Evolutionary conservation across 53 echinoderm and acorn worm genomes (phyloP).

Genomic region (Paracentrotus lividus): DNA sequence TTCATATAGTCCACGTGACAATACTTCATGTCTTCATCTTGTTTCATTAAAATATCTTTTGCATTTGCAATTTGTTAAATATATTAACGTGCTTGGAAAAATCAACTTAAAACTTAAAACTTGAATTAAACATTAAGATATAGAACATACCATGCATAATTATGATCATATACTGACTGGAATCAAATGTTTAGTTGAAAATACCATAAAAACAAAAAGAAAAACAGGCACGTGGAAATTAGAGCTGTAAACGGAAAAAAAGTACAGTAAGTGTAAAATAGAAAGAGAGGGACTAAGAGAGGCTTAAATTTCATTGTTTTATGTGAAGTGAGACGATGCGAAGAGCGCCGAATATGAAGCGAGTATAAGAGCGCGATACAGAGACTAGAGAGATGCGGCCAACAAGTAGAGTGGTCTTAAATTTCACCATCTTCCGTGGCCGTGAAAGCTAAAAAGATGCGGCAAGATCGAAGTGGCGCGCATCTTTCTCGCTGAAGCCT

Average conservation of each 20-base stretch:
- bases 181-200: no score
- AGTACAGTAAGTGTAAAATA: neutral
- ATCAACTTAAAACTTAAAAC: no score
- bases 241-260: neutral
- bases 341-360: neutral
- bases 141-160: no score
- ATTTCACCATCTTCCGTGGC: slow-evolving; percentile 59
- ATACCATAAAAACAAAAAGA: neutral
- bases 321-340: slow-evolving; percentile 43
- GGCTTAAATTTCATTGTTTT: slow-evolving; percentile 58
- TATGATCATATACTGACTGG: no score
- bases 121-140: no score
- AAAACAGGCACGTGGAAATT: neutral
- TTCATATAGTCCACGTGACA: no score
- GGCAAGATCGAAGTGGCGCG: slow-evolving; percentile 40
- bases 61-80: no score
- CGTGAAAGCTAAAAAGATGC: slow-evolving; percentile 64
- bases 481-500: neutral
- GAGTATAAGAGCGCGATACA: neutral
- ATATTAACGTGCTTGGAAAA: no score
- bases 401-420: slow-evolving; percentile 61
- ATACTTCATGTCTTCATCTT: no score
- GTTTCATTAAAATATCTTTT: no score
- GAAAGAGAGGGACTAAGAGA: neutral
- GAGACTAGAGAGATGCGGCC: slow-evolving; percentile 21